Evolutionary conservation across 1,140 invertebrate genomes (phyloP).

Genomic region (Brachionus rubens): DNA sequence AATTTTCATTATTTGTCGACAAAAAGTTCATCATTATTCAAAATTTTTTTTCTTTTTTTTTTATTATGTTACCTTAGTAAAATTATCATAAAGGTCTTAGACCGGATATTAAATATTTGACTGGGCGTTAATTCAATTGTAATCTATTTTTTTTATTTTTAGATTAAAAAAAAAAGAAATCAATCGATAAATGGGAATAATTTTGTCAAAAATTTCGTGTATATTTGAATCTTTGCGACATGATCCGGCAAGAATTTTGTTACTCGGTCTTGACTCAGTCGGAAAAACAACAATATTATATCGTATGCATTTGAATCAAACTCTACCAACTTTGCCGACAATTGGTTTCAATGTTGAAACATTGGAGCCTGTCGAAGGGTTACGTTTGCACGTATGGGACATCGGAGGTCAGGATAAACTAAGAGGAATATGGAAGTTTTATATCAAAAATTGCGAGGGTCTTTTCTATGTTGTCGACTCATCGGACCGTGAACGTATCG

Average conservation of each 20-base stretch:
- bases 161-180: too few relatives aligned
- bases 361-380: conserved; percentile 11
- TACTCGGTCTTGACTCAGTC: conserved; percentile 30
- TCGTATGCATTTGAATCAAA: conserved; percentile 29
- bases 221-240: conserved; percentile 48
- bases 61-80: not conserved
- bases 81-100: not conserved
- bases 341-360: conserved; percentile 47
- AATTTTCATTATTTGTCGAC: too few relatives aligned
- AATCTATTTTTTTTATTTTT: not conserved
- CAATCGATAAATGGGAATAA: conserved; percentile 54
- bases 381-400: conserved; percentile 43
- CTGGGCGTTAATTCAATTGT: too few relatives aligned
- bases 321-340: conserved; percentile 6
- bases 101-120: too few relatives aligned
- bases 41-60: too few relatives aligned
- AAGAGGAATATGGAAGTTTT: conserved; percentile 46
- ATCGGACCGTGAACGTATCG: conserved; percentile 27
- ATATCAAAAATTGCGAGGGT: conserved; percentile 42
- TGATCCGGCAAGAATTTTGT: conserved; percentile 11
- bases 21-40: too few relatives aligned
- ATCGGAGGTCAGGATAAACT: conserved; percentile 45
- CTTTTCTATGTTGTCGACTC: conserved; percentile 43
- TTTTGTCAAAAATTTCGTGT: conserved; percentile 52
- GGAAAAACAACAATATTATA: conserved; percentile 46